Evolutionary conservation across 1,140 invertebrate species (phyloP).

Genomic region (Drosophila lacteicornis): DNA sequence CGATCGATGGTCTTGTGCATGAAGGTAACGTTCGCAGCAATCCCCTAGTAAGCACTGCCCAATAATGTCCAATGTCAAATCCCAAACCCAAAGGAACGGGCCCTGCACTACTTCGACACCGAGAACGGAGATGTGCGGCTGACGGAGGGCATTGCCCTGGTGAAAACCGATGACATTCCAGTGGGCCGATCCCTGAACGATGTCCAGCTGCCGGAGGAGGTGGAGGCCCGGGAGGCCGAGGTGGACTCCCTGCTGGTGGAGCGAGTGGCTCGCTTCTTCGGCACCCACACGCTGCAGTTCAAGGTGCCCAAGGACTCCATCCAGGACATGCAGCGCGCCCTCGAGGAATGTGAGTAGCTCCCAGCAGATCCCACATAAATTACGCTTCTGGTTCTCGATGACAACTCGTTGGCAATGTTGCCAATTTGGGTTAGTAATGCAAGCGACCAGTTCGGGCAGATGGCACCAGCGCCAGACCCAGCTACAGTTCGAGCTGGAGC

Average conservation of each 20-base stretch:
- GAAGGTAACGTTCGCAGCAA: constrained; percentile 86
- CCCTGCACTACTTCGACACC: constrained; percentile 88
- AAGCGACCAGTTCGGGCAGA: constrained; percentile 53
- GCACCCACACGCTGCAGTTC: constrained; percentile 91
- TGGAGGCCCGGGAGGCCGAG: constrained; percentile 90
- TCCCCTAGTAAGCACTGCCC: not conserved
- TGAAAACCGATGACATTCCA: constrained; percentile 87
- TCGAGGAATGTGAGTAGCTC: constrained; percentile 86
- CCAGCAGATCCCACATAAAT: constrained; percentile 16
- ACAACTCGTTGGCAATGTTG: constrained; percentile 46
- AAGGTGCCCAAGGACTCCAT: constrained; percentile 89
- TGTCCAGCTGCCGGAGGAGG: constrained; percentile 88
- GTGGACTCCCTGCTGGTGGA: constrained; percentile 91
- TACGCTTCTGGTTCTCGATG: constrained; percentile 36
- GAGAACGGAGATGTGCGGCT: constrained; percentile 87
- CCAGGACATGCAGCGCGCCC: constrained; percentile 89
- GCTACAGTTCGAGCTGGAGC: not conserved
- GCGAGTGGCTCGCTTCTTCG: constrained; percentile 90
- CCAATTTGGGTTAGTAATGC: constrained; percentile 78
- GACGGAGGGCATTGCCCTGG: constrained; percentile 89
- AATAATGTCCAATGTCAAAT: constrained; percentile 5
- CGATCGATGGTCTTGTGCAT: constrained; percentile 90
- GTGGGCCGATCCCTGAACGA: constrained; percentile 85
- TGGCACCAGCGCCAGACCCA: constrained; percentile 19
- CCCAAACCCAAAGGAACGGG: constrained; percentile 86